phyloP scores from a whole-genome alignment of 2,888 invertebrate genomes.

The Tenthredo distinguenda region DNA sequence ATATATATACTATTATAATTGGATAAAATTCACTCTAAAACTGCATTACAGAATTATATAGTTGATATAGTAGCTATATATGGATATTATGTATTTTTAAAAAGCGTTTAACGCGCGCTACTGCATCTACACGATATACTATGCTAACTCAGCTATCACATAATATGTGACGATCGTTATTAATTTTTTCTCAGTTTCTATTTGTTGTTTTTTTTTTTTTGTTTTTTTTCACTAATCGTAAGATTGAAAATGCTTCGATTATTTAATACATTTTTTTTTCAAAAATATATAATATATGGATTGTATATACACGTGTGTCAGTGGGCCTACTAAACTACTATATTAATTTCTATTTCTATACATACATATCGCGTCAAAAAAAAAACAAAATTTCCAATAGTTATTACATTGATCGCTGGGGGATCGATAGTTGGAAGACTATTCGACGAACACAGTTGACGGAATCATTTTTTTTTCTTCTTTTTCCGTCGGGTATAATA shows the following conservation, averaged over 20 bases:
- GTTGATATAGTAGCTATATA: conserved; percentile 65
- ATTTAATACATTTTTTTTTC: background rate
- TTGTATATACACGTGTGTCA: conserved; percentile 39
- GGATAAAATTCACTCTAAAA: conserved; percentile 51
- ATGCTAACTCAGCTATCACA: background rate
- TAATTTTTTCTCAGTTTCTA: background rate
- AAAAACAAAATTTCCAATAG: too few species aligned
- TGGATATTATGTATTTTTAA: conserved; percentile 63
- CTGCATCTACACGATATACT: conserved; percentile 11
- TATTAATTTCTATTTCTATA: background rate
- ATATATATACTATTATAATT: conserved; percentile 26
- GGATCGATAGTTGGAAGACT: conserved; percentile 2
- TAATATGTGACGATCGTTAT: conserved; percentile 14
- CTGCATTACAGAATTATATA: conserved; percentile 60
- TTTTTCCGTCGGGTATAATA: background rate
- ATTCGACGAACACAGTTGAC: background rate
- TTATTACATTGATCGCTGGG: too few species aligned
- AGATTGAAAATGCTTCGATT: background rate
- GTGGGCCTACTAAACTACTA: background rate
- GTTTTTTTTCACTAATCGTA: too few species aligned
- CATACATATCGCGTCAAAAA: too few species aligned
- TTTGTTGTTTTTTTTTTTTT: too few species aligned
- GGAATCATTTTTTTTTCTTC: too few species aligned
- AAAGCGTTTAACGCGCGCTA: conserved; percentile 8
- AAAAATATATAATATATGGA: background rate